Base-by-base conservation (phyloP, 2,888 invertebrate genomes). In the Baccha elongata region DNA sequence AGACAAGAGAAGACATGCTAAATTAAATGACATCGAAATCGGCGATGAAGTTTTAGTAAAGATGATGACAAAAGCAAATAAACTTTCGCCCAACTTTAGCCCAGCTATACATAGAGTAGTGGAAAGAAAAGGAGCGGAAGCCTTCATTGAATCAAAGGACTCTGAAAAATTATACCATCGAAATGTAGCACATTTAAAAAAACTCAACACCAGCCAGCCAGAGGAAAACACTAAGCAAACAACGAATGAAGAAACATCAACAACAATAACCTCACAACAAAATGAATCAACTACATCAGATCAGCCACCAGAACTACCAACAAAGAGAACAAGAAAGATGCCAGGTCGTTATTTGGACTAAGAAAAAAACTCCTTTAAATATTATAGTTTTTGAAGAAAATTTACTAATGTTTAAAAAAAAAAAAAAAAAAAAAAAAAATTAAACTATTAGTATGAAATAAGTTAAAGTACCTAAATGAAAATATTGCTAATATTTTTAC, bases 341-440 rank as follows among this genome's bases (percentile, higher is more conserved):
- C 42, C 42, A 42, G 17, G 42, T 42, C 42, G 42, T 42, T 42
- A 42, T 17, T 17, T 42, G 42, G 42, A 42, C 42, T 42, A 7
- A 42, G 3, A 42, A 42, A 42, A 17, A 4, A 4, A n/a, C n/a
- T n/a, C n/a, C n/a, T n/a, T n/a, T n/a, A n/a, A n/a, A n/a, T n/a
- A n/a, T n/a, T n/a, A n/a, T n/a, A n/a, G n/a, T n/a, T n/a, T 8
- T 8, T 7, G 0, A 42, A 42, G 3, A 42, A 42, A 42, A 42
- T 0, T 2, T n/a, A n/a, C 1, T n/a, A 35, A 7, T 2, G 1
- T n/a, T n/a, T n/a, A 3, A 1, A 10, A 35, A 11, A 35, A n/a
- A 3, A 35, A 35, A 11, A n/a, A 35, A 2, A 3, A 35, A 35
- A n/a, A n/a, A 0, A 35, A n/a, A n/a, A n/a, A n/a, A n/a, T n/a